A percentile compares a stretch with the other conserved stretches of the same genome.
phyloP scores from a whole-genome alignment of 2,888 invertebrate species.

The Mythimna impura region DNA sequence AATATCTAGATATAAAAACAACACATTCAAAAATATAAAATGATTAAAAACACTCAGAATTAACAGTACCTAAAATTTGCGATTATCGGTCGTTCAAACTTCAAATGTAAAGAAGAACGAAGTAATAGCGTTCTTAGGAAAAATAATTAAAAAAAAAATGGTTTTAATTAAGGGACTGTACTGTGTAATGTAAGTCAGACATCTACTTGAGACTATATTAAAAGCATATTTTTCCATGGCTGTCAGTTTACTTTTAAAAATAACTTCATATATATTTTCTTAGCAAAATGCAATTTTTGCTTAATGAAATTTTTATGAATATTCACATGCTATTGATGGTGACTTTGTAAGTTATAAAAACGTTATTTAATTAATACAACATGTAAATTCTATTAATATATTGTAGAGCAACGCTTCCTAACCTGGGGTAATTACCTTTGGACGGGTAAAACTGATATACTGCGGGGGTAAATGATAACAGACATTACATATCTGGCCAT shows the following conservation, averaged over 20 bases:
- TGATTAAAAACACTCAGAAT: too few species aligned
- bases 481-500: too few species aligned
- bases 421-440: too few species aligned
- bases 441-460: too few species aligned
- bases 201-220: slow-evolving; percentile 29
- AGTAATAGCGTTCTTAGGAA: background rate
- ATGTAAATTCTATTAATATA: too few species aligned
- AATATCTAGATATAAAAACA: too few species aligned
- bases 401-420: too few species aligned
- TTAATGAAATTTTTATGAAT: slow-evolving; percentile 31
- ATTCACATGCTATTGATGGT: slow-evolving; percentile 8
- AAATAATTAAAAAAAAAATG: slow-evolving; percentile 19
- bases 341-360: slow-evolving; percentile 21
- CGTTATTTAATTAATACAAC: background rate
- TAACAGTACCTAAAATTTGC: too few species aligned
- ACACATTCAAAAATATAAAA: too few species aligned
- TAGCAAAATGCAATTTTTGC: slow-evolving; percentile 27
- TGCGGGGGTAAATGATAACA: too few species aligned
- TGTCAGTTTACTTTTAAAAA: slow-evolving; percentile 9
- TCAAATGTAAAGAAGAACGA: too few species aligned
- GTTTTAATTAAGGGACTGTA: slow-evolving; percentile 42
- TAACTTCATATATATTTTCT: slow-evolving; percentile 1
- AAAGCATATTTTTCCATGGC: slow-evolving; percentile 29
- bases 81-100: too few species aligned
- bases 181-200: slow-evolving; percentile 8